A percentile compares a stretch with the other conserved stretches of the same genome.
Evolutionary conservation across 2,113 vertebrate species (phyloP).

Genomic region (Pandion haliaetus): DNA sequence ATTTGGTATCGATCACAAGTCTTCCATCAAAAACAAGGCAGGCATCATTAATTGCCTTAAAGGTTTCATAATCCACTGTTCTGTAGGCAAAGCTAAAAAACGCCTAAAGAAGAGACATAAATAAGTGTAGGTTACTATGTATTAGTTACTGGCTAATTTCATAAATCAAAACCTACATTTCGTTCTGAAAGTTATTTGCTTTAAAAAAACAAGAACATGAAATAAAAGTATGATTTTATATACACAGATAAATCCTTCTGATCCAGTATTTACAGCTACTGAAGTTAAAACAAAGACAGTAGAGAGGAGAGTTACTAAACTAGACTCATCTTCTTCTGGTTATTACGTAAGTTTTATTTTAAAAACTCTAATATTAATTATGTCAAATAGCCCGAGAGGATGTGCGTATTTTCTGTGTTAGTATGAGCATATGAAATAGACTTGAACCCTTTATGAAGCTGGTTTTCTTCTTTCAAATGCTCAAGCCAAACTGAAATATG

Average conservation of each 20-base stretch:
- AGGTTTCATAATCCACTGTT: slow-evolving; percentile 81
- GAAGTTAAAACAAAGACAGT: not conserved
- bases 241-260: not conserved
- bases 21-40: slow-evolving; percentile 86
- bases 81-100: slow-evolving; percentile 85
- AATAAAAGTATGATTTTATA: not conserved
- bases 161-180: not conserved
- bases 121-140: not conserved
- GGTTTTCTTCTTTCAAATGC: not conserved
- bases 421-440: not conserved
- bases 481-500: not conserved
- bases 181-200: not conserved
- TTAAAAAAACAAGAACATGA: not conserved
- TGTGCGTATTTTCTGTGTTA: not conserved
- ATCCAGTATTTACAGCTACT: not conserved
- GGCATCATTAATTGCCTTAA: slow-evolving; percentile 80
- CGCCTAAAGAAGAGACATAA: slow-evolving; percentile 68
- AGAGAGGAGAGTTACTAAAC: not conserved
- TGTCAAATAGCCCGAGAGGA: not conserved
- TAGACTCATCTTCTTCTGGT: not conserved
- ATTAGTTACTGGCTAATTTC: not conserved
- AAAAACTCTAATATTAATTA: not conserved
- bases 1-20: slow-evolving; percentile 83
- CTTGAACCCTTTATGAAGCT: not conserved
- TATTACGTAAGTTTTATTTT: not conserved